Base-by-base conservation (phyloP, 1,140 invertebrate species). In the Lordiphosa clarofinis region DNA sequence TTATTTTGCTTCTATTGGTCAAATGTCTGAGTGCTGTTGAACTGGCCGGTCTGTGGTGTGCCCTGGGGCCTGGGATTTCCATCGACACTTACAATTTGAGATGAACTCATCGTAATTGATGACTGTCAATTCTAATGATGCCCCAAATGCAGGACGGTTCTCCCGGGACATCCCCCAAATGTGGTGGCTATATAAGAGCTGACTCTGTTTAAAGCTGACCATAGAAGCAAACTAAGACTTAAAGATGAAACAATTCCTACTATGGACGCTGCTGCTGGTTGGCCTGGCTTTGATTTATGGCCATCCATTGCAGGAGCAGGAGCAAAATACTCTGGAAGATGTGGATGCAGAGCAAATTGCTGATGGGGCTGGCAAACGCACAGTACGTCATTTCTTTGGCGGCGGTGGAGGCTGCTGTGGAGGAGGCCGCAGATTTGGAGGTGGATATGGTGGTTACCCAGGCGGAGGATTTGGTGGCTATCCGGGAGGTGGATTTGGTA, bases 41-140 rank as follows among this genome's bases (percentile, higher is more conserved):
- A 57, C 42, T 50, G 47, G 47, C 28, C 36, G 36, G 39, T 19
- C n/a, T 46, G n/a, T n/a, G n/a, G 10, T 36, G 15, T 35, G 21
- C 50, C 61, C 43, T 24, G 48, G 55, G 36, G 44, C 11, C 33
- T 50, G 67, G 76, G 61, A 75, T 48, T 82, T 67, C 44, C 59
- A 40, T 37, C 53, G 28, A 53, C 47, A 42, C 15, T 58, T 71
- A 56, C 47, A 59, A 48, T 36, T 57, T 71, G 38, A 19, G 39
- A 24, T 68, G 76, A 82, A 71, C 56, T 74, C 71, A 81, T 71
- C 55, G 15, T 68, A 73, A 67, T 53, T 82, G 62, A 70, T 70
- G 49, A 47, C 13, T 59, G 31, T 52, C n/a, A 56, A 3, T 55
- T 43, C 37, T 72, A 84, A 84, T 84, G 59, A 84, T 59, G 21